A percentile compares a stretch with the other conserved stretches of the same genome.
These are phyloP conservation scores for Dichetophora obliterata DNA, from an alignment of 2,888 invertebrate genomes.

Conservation along the genomic window DNA sequence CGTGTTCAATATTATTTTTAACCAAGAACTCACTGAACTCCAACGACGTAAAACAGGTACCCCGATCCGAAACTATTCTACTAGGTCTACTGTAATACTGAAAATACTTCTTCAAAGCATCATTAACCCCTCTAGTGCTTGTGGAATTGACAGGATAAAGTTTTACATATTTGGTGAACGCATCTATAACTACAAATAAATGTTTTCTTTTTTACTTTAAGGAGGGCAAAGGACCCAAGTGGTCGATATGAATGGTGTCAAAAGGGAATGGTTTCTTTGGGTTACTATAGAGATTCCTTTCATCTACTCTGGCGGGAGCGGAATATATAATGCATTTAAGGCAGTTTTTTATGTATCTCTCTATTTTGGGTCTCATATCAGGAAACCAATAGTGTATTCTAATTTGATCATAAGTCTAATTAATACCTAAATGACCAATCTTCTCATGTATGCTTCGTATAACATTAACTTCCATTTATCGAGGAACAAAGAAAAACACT, in stretches of 20 bases:
- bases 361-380: conserved; percentile 24
- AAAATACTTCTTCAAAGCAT: no score
- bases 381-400: conserved; percentile 43
- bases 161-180: no score
- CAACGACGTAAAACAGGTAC: no score
- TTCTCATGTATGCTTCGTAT: conserved; percentile 41
- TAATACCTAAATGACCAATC: conserved; percentile 36
- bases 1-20: conserved; percentile 14
- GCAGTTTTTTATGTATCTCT: conserved; percentile 21
- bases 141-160: no score
- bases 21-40: no score
- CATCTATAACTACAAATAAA: no score
- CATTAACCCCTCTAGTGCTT: no score
- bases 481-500: conserved; percentile 40
- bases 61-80: no score
- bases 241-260: conserved; percentile 34
- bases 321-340: conserved; percentile 3
- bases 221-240: conserved; percentile 22
- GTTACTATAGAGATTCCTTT: no score
- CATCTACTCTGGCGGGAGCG: background rate
- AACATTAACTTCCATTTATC: conserved; percentile 44
- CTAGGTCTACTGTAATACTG: no score
- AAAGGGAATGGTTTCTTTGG: conserved; percentile 27
- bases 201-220: conserved; percentile 25
- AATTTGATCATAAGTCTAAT: conserved; percentile 38